A percentile compares a stretch with the other conserved stretches of the same genome.
Evolutionary conservation across 2,113 vertebrate genomes (phyloP).

Genomic region (Percina caprodes): DNA sequence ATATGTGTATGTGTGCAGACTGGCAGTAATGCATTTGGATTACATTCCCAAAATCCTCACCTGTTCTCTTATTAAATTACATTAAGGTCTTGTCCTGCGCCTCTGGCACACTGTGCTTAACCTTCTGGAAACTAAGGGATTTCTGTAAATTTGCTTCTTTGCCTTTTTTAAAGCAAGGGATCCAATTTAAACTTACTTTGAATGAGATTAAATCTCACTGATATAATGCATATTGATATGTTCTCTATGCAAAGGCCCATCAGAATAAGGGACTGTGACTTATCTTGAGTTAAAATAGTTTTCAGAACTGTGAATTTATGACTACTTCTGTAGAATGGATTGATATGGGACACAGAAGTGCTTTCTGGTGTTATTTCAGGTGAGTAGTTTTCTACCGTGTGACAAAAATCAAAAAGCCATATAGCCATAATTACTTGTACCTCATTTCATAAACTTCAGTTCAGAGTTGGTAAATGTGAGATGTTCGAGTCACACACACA

Average conservation of each 20-base stretch:
- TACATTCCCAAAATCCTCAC: slow-evolving; percentile 28
- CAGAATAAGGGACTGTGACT: slow-evolving; percentile 25
- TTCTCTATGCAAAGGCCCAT: neutral
- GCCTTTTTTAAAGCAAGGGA: slow-evolving; percentile 48
- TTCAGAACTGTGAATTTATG: slow-evolving; percentile 17
- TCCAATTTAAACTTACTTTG: slow-evolving; percentile 34
- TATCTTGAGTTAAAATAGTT: neutral
- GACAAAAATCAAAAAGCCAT: neutral
- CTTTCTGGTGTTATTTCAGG: neutral
- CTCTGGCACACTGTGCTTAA: slow-evolving; percentile 55
- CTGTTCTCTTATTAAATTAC: slow-evolving; percentile 58
- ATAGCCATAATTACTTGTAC: too few species aligned
- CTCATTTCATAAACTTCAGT: too few species aligned
- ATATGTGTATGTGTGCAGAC: slow-evolving; percentile 1
- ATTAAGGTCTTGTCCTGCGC: slow-evolving; percentile 60
- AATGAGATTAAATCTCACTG: slow-evolving; percentile 27
- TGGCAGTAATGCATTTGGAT: slow-evolving; percentile 40
- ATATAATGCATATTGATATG: slow-evolving; percentile 30
- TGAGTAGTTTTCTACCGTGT: neutral
- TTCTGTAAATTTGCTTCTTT: slow-evolving; percentile 49
- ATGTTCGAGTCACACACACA: too few species aligned
- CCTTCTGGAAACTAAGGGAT: slow-evolving; percentile 45
- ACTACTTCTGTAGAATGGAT: slow-evolving; percentile 11
- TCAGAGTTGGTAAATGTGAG: too few species aligned
- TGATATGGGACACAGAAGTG: neutral